Evolutionary conservation across 2,888 invertebrate genomes (phyloP).

Genomic region (Drosophila rellima): DNA sequence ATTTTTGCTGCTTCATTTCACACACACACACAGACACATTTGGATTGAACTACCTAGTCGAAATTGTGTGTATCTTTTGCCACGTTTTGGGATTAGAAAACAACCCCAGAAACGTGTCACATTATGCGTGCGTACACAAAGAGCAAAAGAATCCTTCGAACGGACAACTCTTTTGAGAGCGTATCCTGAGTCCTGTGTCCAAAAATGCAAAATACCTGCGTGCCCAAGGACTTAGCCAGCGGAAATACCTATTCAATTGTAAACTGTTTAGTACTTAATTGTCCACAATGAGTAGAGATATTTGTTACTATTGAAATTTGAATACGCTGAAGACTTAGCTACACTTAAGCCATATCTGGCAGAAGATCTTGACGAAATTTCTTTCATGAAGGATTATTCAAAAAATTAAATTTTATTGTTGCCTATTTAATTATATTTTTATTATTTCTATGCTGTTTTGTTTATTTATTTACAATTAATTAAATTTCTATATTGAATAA

Average conservation of each 20-base stretch:
- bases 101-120: constrained; percentile 73
- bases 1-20: constrained; percentile 80
- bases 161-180: constrained; percentile 42
- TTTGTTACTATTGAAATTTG: constrained; percentile 2
- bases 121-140: constrained; percentile 58
- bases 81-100: constrained; percentile 76
- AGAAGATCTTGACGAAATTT: background rate
- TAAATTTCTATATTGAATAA: background rate
- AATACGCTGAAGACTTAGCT: background rate
- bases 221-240: constrained; percentile 21
- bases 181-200: constrained; percentile 10
- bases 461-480: background rate
- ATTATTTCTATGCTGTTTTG: too few species aligned
- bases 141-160: constrained; percentile 37
- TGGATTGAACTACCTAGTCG: background rate
- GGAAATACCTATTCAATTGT: constrained; percentile 17
- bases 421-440: too few species aligned
- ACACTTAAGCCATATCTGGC: background rate
- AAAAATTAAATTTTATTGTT: too few species aligned
- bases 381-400: background rate
- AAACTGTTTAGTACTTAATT: constrained; percentile 13
- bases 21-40: constrained; percentile 35
- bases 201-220: constrained; percentile 53
- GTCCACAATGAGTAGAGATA: background rate
- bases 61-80: constrained; percentile 39